These are phyloP conservation scores for Drosophila merina DNA, from an alignment of 2,888 invertebrate genomes.

Conservation along the genomic window DNA sequence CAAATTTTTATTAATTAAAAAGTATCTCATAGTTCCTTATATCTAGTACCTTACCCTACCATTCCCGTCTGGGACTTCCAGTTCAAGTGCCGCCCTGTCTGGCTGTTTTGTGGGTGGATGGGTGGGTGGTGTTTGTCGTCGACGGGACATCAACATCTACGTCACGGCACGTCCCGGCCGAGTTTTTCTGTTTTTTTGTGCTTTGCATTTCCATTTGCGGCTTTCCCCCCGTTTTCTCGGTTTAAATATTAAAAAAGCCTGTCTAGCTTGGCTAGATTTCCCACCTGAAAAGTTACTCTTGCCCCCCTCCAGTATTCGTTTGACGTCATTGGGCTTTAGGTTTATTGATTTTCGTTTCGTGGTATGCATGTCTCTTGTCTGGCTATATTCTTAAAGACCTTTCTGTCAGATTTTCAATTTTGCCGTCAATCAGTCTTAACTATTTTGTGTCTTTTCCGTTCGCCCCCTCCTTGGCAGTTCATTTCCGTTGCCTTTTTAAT, in stretches of 20 bases:
- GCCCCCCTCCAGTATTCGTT: conserved; percentile 2
- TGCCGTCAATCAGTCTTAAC: conserved; percentile 53
- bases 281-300: conserved; percentile 35
- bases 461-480: conserved; percentile 13
- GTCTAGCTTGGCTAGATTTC: conserved; percentile 41
- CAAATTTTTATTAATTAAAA: not conserved
- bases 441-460: conserved; percentile 2
- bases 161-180: conserved; percentile 36
- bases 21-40: conserved; percentile 8
- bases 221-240: conserved; percentile 50
- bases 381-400: conserved; percentile 28
- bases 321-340: conserved; percentile 51
- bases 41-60: conserved; percentile 14
- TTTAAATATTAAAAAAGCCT: conserved; percentile 69
- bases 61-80: conserved; percentile 69
- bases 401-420: conserved; percentile 60
- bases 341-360: conserved; percentile 60
- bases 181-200: conserved; percentile 22
- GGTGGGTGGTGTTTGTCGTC: conserved; percentile 25
- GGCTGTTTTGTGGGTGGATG: conserved; percentile 44
- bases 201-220: conserved; percentile 39
- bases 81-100: conserved; percentile 61
- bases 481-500: conserved; percentile 69
- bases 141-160: conserved; percentile 43
- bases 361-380: conserved; percentile 8